These are phyloP conservation scores for Pseudachorutes palmiensis DNA, from an alignment of 1,140 invertebrate genomes.

Conservation along the genomic window DNA sequence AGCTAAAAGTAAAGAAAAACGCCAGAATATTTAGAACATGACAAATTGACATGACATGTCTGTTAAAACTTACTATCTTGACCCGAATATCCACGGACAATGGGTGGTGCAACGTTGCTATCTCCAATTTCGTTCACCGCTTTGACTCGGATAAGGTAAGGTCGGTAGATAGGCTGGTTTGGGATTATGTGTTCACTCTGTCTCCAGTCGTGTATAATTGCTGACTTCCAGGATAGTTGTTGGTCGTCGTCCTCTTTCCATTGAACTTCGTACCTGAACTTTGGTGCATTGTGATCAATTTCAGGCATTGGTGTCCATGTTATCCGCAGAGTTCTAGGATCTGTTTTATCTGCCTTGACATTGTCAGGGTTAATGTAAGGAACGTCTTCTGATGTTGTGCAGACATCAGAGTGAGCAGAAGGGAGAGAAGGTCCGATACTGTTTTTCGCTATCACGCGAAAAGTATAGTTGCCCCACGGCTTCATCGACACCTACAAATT, in stretches of 20 bases:
- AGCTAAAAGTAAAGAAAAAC: constrained; percentile 44
- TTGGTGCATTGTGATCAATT: constrained; percentile 91
- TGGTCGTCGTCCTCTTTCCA: constrained; percentile 71
- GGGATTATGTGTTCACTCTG: constrained; percentile 56
- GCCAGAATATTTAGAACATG: neutral
- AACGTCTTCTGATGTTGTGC: constrained; percentile 76
- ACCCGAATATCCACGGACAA: constrained; percentile 85
- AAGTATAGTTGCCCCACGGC: constrained; percentile 94
- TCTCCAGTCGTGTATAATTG: constrained; percentile 70
- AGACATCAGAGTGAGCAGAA: constrained; percentile 68
- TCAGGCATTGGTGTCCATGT: constrained; percentile 92
- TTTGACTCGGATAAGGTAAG: constrained; percentile 82
- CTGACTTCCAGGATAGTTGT: constrained; percentile 54
- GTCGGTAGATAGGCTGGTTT: constrained; percentile 85
- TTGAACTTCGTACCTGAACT: constrained; percentile 82
- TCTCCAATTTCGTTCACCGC: constrained; percentile 85
- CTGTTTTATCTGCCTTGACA: constrained; percentile 78
- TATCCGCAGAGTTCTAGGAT: constrained; percentile 84
- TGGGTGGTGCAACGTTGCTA: constrained; percentile 68
- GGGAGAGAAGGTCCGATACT: constrained; percentile 66
- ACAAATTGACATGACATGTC: neutral
- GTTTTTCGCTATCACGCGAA: constrained; percentile 49
- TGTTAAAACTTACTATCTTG: constrained; percentile 63
- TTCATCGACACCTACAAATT: constrained; percentile 57
- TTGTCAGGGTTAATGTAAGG: constrained; percentile 92